Evolutionary conservation across 2,888 invertebrate genomes (phyloP).

Genomic region (Plebejus anna): DNA sequence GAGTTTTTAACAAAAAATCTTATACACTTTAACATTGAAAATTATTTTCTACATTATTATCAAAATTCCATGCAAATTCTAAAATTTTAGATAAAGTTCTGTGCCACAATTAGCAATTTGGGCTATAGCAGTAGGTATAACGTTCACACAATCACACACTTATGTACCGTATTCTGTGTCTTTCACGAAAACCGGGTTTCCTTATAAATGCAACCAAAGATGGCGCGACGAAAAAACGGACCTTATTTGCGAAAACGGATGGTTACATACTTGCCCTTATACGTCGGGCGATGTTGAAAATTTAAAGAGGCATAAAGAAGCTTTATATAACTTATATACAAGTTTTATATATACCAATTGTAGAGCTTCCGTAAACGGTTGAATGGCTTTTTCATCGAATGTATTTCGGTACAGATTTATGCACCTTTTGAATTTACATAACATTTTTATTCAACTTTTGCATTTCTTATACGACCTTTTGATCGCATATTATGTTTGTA

Average conservation of each 20-base stretch:
- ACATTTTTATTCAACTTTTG: neutral
- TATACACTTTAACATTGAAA: neutral
- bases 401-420: neutral
- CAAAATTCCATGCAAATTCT: neutral
- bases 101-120: neutral
- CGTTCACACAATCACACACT: conserved; percentile 39
- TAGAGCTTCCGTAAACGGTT: conserved; percentile 12
- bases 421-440: neutral
- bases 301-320: conserved; percentile 26
- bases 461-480: neutral
- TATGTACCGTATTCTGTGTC: conserved; percentile 40
- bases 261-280: conserved; percentile 54
- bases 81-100: neutral
- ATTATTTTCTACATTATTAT: conserved; percentile 23
- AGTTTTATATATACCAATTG: conserved; percentile 15
- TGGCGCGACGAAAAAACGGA: conserved; percentile 46
- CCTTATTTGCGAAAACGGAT: conserved; percentile 52
- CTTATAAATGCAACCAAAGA: conserved; percentile 56
- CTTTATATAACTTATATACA: conserved; percentile 25
- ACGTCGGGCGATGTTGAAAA: conserved; percentile 39
- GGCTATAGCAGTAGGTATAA: conserved; percentile 27
- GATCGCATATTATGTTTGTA: neutral
- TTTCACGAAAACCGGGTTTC: conserved; percentile 57
- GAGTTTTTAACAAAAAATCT: neutral
- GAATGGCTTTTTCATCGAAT: neutral